Evolutionary conservation across 2,888 invertebrate genomes (phyloP), one percentile per base, ranked within the genome.

Genomic region (Sclerodermus sp.): DNA sequence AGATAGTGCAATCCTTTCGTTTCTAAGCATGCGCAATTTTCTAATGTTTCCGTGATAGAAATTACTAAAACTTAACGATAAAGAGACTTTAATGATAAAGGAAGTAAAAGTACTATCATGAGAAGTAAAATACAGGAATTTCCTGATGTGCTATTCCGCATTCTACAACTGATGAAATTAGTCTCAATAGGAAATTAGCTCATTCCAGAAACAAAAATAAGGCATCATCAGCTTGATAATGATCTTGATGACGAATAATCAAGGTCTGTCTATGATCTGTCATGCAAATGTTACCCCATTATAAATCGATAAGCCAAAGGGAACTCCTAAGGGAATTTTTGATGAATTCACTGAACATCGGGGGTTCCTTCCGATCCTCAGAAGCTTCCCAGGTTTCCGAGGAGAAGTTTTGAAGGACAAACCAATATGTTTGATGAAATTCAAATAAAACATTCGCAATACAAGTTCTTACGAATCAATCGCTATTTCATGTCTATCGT

Each of bases 401-500:
- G 10, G 30, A n/a, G 6, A n/a, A 34, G n/a, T 34, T 13, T 12
- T 34, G 34, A 34, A 13, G 10, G n/a, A 14, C 5, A 14, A 16
- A 6, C 16, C 15, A 15, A 15, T 3, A 15, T n/a, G 16, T 14
- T 5, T 2, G 5, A 16, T 2, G 14, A 12, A 38, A 12, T 36
- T 14, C 13, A 38, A 14, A 42, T 42, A 23, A n/a, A 30, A 3
- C 4, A 29, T 30, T 10, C 4, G 2, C 42, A 42, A 23, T 8
- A 13, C 2, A 17, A 30, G 12, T 44, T 55, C 44, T 55, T 51
- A 30, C 38, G 30, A 12, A 50, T 62, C 14, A 60, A 58, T 42
- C 53, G 48, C 18, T 40, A 40, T 29, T 58, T 62, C 30, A 40
- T 58, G 1, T 36, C 13, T 2, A 39, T 49, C 0, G 42, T 62